A percentile compares a stretch with the other conserved stretches of the same genome.
These are phyloP conservation scores for Callimorpha dominula DNA, from an alignment of 2,888 invertebrate genomes.

Conservation along the genomic window DNA sequence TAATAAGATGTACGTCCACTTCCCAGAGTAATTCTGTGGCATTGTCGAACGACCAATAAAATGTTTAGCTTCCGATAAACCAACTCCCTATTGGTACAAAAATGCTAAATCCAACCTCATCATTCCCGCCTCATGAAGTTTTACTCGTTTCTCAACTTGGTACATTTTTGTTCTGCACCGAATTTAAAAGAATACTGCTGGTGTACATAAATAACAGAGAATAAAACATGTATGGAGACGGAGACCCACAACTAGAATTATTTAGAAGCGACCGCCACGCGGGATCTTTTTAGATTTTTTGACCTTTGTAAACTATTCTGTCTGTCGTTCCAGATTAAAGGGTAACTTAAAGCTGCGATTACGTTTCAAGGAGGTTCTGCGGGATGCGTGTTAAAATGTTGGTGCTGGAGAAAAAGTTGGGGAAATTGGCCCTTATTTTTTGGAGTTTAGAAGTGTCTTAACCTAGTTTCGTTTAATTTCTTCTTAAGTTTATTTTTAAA, in stretches of 20 bases:
- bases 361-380: slow-evolving; percentile 9
- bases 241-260: slow-evolving; percentile 67
- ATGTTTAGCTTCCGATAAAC: slow-evolving; percentile 2
- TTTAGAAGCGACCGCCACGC: slow-evolving; percentile 52
- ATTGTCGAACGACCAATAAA: not conserved
- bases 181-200: slow-evolving; percentile 64
- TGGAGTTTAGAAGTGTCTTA: not conserved
- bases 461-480: not conserved
- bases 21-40: no score
- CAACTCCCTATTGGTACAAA: slow-evolving; percentile 56
- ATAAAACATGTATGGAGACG: slow-evolving; percentile 74
- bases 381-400: slow-evolving; percentile 4
- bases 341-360: slow-evolving; percentile 30
- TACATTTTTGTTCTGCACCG: slow-evolving; percentile 77
- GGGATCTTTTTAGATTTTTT: slow-evolving; percentile 33
- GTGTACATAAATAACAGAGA: slow-evolving; percentile 68
- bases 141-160: slow-evolving; percentile 83
- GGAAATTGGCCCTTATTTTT: slow-evolving; percentile 1
- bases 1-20: no score
- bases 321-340: slow-evolving; percentile 38
- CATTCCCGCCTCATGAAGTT: slow-evolving; percentile 72
- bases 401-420: not conserved
- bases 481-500: not conserved
- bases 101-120: slow-evolving; percentile 69
- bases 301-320: slow-evolving; percentile 46